Percentiles rank a stretch among this genome's conserved stretches.
Evolutionary conservation across 2,888 invertebrate species (phyloP).

Genomic region (Cantharis nigra): DNA sequence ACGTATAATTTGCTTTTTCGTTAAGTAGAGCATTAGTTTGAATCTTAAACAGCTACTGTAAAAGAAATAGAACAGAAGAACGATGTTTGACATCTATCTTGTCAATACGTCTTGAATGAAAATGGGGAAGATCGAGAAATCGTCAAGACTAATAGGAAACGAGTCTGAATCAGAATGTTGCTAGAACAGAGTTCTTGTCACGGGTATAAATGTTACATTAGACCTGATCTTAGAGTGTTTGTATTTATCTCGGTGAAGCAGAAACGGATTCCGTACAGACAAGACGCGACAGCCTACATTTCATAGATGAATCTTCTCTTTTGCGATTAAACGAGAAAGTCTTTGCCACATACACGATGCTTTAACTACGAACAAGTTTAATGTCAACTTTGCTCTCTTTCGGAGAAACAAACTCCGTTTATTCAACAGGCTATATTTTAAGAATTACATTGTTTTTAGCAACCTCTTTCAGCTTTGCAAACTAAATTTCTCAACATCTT

Average conservation of each 20-base stretch:
- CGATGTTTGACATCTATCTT: constrained; percentile 50
- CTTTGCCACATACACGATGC: background rate
- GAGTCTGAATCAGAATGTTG: constrained; percentile 42
- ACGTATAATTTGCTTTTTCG: constrained; percentile 19
- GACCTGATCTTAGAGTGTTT: constrained; percentile 46
- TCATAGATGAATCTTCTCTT: constrained; percentile 34
- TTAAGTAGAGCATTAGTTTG: constrained; percentile 40
- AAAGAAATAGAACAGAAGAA: constrained; percentile 42
- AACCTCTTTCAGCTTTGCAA: background rate
- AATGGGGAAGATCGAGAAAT: constrained; percentile 34
- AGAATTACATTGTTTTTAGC: background rate
- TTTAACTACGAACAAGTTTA: background rate
- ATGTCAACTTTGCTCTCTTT: background rate
- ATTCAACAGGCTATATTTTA: background rate
- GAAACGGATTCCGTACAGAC: constrained; percentile 41
- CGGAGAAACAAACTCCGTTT: background rate
- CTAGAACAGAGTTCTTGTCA: constrained; percentile 42
- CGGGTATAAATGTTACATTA: constrained; percentile 47
- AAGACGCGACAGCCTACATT: constrained; percentile 40
- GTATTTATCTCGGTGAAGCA: constrained; percentile 45
- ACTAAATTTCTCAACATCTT: background rate
- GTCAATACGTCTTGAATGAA: constrained; percentile 40
- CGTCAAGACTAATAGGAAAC: constrained; percentile 42
- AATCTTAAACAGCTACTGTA: constrained; percentile 46
- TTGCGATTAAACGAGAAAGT: constrained; percentile 27